Conservation (phyloP, 2,888 invertebrate species). For the Argynnis bischoffii region DNA sequence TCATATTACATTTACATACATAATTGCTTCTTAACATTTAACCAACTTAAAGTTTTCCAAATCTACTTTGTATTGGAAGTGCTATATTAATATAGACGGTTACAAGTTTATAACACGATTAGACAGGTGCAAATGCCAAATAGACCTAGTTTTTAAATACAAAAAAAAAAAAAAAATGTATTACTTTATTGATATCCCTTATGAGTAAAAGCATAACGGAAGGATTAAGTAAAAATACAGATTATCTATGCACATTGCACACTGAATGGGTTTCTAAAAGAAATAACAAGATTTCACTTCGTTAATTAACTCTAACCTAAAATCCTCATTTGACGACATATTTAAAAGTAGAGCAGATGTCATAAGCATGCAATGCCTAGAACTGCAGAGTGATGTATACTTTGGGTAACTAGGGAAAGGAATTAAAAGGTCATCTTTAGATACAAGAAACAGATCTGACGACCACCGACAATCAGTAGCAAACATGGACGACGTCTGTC, state of each 20-base stretch:
- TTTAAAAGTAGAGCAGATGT: slow-evolving; percentile 24
- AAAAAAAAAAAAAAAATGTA: too few relatives aligned
- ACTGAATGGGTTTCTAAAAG: not conserved
- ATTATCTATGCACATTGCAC: not conserved
- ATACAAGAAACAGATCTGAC: not conserved
- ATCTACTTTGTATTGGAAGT: too few relatives aligned
- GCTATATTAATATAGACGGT: too few relatives aligned
- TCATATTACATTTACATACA: too few relatives aligned
- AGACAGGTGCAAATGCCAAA: too few relatives aligned
- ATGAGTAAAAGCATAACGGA: too few relatives aligned
- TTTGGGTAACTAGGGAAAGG: slow-evolving; percentile 16
- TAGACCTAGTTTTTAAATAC: too few relatives aligned
- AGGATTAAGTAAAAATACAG: not conserved
- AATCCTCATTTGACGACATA: slow-evolving; percentile 24
- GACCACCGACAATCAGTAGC: not conserved
- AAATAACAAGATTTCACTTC: slow-evolving; percentile 5
- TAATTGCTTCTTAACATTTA: too few relatives aligned
- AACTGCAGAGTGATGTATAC: not conserved
- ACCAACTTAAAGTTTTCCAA: too few relatives aligned
- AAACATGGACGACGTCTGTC: too few relatives aligned
- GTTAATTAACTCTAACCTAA: slow-evolving; percentile 21
- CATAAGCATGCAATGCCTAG: not conserved
- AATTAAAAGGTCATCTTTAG: not conserved
- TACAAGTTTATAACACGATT: too few relatives aligned
- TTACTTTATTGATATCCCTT: too few relatives aligned